A percentile compares a stretch with the other conserved stretches of the same genome.
Evolutionary conservation across 2,113 vertebrate genomes (phyloP).

Genomic region (Collichthys lucidus): DNA sequence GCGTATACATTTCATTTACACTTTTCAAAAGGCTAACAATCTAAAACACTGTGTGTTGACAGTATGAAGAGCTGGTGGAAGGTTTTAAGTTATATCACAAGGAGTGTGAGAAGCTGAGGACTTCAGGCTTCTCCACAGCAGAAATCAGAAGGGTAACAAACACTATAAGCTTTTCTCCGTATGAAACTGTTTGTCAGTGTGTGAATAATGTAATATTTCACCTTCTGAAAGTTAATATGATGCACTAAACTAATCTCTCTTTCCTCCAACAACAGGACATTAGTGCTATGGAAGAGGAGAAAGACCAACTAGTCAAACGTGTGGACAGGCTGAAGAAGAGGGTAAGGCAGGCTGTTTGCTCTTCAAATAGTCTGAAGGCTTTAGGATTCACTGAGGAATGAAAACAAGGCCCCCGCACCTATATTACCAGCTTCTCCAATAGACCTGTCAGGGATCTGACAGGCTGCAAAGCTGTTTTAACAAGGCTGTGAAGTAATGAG

Average conservation of each 20-base stretch:
- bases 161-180: background rate
- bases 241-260: background rate
- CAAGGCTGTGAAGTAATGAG: slow-evolving; percentile 55
- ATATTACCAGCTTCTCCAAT: slow-evolving; percentile 76
- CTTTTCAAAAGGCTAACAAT: background rate
- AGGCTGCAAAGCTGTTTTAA: slow-evolving; percentile 77
- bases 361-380: slow-evolving; percentile 72
- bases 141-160: slow-evolving; percentile 95
- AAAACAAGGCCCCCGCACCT: slow-evolving; percentile 85
- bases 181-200: background rate
- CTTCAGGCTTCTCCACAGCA: slow-evolving; percentile 93
- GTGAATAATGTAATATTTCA: background rate
- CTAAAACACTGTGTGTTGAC: slow-evolving; percentile 36
- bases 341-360: slow-evolving; percentile 83
- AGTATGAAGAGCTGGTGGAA: slow-evolving; percentile 98
- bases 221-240: background rate
- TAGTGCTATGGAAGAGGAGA: slow-evolving; percentile 96
- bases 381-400: slow-evolving; percentile 83
- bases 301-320: slow-evolving; percentile 95
- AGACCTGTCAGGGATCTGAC: slow-evolving; percentile 80
- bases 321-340: slow-evolving; percentile 96
- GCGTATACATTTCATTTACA: background rate
- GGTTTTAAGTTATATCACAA: slow-evolving; percentile 95
- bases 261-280: slow-evolving; percentile 88
- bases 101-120: slow-evolving; percentile 94